Base-by-base conservation (phyloP, 2,888 invertebrate species). In the Arctia plantaginis region DNA sequence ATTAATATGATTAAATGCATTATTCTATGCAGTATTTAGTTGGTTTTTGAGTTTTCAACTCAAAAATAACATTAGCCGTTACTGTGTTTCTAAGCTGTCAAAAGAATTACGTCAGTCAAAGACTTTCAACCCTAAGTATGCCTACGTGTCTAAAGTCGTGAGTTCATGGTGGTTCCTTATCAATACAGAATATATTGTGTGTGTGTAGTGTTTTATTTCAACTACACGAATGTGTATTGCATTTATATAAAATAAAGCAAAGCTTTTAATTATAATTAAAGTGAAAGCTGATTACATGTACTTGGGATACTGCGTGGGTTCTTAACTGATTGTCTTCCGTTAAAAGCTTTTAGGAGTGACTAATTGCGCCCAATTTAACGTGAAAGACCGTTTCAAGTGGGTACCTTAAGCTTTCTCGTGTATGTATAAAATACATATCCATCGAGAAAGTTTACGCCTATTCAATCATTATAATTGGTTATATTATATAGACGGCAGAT, bases 91-190 rank as follows among this genome's bases (percentile, higher is more conserved):
- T 13, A n/a, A 55, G 8, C n/a, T 55, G n/a, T 55, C n/a, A 12
- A 47, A 47, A 12, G n/a, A 55, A 55, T n/a, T n/a, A n/a, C 3
- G n/a, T n/a, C 3, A n/a, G 8, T 12, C 1, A 12, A 13, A n/a
- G 7, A n/a, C 41, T 44, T 15, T 1, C 15, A 66, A 8, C 41
- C n/a, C 10, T n/a, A n/a, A n/a, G n/a, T n/a, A n/a, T n/a, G n/a
- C n/a, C n/a, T 44, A 2, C 6, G 6, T 23, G 7, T 12, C 12
- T 30, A 6, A 23, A 33, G 66, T 73, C 75, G 69, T 84, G 87
- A 85, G 20, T 59, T 74, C 75, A 74, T 85, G 86, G 84, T 85
- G 76, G 85, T 87, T 88, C 88, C 88, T 87, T 78, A 78, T 81
- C 81, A 82, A 81, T 82, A 82, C 71, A 72, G 77, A 13, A n/a